Evolutionary conservation across 2,797 vertebrate species (phyloP).

Genomic region (Pangasius sanitwongsei): DNA sequence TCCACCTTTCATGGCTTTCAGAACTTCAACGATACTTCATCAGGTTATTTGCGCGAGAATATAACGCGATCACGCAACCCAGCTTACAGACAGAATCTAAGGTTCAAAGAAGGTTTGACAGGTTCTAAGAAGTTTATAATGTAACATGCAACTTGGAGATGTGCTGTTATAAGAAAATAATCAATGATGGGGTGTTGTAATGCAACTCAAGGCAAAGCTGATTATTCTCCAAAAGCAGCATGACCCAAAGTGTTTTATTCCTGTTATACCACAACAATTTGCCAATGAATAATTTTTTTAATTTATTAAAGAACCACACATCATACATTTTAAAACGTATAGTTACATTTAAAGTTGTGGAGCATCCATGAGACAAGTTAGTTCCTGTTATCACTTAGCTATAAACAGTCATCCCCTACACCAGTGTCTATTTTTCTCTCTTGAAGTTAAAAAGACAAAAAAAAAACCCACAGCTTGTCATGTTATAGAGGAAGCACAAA

Average conservation of each 20-base stretch:
- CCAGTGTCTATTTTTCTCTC: neutral
- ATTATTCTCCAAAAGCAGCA: neutral
- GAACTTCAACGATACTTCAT: neutral
- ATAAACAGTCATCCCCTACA: neutral
- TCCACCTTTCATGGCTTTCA: neutral
- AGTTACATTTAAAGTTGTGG: neutral
- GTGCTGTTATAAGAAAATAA: neutral
- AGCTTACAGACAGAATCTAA: neutral
- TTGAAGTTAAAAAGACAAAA: neutral
- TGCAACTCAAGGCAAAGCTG: neutral
- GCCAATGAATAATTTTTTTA: neutral
- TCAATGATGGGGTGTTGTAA: neutral
- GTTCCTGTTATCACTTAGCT: neutral
- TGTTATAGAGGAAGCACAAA: neutral
- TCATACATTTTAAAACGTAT: neutral
- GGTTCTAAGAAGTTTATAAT: neutral
- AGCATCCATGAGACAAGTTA: neutral
- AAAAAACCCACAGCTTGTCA: neutral
- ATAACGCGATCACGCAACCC: neutral
- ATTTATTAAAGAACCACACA: neutral
- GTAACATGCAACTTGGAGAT: neutral
- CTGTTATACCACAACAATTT: neutral
- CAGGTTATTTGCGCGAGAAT: neutral
- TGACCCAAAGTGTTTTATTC: neutral
- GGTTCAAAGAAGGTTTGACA: neutral